A percentile compares a stretch with the other conserved stretches of the same genome.
phyloP scores from a whole-genome alignment of 2,888 invertebrate genomes.

The Halictus ligatus region DNA sequence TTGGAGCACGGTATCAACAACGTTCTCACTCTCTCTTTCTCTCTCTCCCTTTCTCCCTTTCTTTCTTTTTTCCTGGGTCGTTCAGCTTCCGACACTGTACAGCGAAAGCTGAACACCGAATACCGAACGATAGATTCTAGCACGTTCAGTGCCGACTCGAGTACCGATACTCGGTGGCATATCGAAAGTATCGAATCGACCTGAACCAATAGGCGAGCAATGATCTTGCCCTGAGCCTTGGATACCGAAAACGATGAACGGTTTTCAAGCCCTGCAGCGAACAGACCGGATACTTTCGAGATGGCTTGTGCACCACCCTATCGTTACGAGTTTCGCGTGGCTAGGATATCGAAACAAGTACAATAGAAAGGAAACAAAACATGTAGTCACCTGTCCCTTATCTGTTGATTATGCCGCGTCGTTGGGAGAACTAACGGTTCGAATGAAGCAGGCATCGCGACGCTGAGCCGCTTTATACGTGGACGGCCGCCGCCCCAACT shows the following conservation, averaged over 20 bases:
- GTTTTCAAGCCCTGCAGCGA: not conserved
- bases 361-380: not conserved
- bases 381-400: constrained; percentile 60
- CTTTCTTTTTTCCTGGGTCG: not conserved
- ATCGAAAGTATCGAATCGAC: not conserved
- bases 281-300: not conserved
- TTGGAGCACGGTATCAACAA: not conserved
- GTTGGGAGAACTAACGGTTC: constrained; percentile 51
- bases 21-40: not conserved
- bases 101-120: not conserved
- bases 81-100: not conserved
- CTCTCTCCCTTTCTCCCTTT: not conserved
- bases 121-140: not conserved
- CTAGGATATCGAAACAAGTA: not conserved
- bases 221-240: not conserved
- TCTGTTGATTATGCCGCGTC: constrained; percentile 37
- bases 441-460: constrained; percentile 55
- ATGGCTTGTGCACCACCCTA: not conserved
- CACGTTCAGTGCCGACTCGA: not conserved
- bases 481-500: constrained; percentile 67
- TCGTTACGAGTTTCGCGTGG: not conserved
- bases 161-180: not conserved
- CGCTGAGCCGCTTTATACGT: constrained; percentile 57
- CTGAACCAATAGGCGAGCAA: not conserved
- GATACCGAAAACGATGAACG: not conserved